Base-by-base conservation (phyloP, 2,113 vertebrate species). In the Eulemur rufifrons region DNA sequence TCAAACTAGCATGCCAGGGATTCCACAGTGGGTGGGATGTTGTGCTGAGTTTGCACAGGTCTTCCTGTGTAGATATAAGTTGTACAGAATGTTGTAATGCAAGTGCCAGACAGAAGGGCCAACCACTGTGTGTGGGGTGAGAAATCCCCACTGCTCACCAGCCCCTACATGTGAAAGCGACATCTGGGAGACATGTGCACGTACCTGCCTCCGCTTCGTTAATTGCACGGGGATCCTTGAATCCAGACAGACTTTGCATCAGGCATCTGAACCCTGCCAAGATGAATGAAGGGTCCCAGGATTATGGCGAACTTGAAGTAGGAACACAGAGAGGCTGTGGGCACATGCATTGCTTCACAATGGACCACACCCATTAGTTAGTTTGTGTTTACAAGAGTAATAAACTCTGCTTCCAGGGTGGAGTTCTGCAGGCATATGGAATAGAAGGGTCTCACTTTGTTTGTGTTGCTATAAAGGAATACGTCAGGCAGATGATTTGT, bases 311-410 rank as follows among this genome's bases (percentile, higher is more conserved):
- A n/a, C 5, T 50, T 50, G 25, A 20, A 37, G 2, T 9, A 66
- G 66, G 78, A 68, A 13, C 8, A 47, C 34, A 23, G 14, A 21
- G 77, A 84, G 37, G 42, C 61, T 29, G 0, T 32, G 18, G 63
- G 29, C 82, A 52, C 0, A 11, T 52, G 8, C n/a, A 59, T 76
- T 18, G 13, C 47, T 83, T 94, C 50, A 12, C 32, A 68, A 17
- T 64, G 74, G 92, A 14, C 47, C 54, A 52, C 66, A 11, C 27
- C 39, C 18, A 4, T 82, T 52, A n/a, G 39, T 78, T 59, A 86
- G 64, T 39, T 78, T 61, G 15, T n/a, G 37, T 90, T 92, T 74
- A 68, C 8, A 89, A 86, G 32, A 21, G 59, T 68, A 25, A 59
- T 90, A 66, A 66, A 59, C 20, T 59, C 17, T 56, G 45, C 14